These are phyloP conservation scores for Eulemur albifrons DNA, from an alignment of 2,797 vertebrate species.

Conservation along the genomic window DNA sequence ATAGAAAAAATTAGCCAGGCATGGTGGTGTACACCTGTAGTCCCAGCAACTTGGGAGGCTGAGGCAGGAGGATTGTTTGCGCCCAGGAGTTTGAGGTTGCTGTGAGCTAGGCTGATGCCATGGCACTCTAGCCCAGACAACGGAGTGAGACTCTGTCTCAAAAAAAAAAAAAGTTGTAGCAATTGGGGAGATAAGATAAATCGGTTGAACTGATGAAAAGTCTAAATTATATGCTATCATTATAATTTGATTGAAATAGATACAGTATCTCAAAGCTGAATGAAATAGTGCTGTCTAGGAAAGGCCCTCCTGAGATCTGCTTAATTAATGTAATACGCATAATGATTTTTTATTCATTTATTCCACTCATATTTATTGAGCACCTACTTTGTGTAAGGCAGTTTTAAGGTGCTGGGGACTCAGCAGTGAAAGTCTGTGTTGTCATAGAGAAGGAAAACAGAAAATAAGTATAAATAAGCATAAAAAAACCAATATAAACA, in stretches of 20 bases:
- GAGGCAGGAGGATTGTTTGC: too few species aligned
- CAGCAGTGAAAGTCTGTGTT: not conserved
- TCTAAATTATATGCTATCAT: not conserved
- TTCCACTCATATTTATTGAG: conserved; percentile 6
- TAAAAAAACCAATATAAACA: not conserved
- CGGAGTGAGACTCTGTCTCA: too few species aligned
- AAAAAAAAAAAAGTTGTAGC: not conserved
- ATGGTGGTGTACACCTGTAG: too few species aligned
- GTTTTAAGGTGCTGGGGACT: not conserved
- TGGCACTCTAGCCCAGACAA: too few species aligned
- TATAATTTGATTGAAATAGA: not conserved
- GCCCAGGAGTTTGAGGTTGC: too few species aligned
- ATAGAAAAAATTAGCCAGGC: too few species aligned
- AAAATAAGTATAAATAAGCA: not conserved
- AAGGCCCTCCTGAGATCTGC: not conserved
- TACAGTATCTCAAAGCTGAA: not conserved
- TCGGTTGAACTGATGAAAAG: not conserved
- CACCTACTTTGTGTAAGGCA: not conserved
- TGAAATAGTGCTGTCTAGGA: not conserved
- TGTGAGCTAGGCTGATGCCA: too few species aligned
- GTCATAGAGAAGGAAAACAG: not conserved
- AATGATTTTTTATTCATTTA: not conserved
- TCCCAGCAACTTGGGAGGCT: too few species aligned
- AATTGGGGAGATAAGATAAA: not conserved
- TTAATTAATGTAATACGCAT: not conserved